Evolutionary conservation across 1,140 invertebrate genomes (phyloP).

Genomic region (Procambarus virginalis): DNA sequence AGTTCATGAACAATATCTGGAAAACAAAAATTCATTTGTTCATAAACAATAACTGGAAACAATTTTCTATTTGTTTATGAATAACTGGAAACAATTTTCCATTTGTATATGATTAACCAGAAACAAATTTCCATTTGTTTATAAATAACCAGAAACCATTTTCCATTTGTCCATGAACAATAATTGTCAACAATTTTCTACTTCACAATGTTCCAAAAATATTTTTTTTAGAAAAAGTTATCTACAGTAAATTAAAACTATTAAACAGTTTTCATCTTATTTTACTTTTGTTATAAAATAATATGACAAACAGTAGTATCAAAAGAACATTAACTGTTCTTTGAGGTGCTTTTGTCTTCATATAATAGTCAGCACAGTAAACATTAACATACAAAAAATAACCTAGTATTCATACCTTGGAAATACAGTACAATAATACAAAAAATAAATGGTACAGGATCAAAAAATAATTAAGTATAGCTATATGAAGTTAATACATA

Average conservation of each 20-base stretch:
- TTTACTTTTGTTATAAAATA: background rate
- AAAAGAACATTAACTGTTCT: background rate
- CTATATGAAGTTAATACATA: constrained; percentile 1
- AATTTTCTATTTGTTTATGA: too few species aligned
- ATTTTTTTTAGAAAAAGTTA: background rate
- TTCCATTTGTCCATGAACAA: too few species aligned
- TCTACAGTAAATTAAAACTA: background rate
- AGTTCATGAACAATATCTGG: too few species aligned
- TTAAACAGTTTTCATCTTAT: background rate
- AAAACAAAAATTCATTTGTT: too few species aligned
- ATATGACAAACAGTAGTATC: background rate
- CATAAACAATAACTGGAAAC: too few species aligned
- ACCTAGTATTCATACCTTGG: background rate
- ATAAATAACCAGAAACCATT: too few species aligned
- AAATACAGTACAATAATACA: background rate
- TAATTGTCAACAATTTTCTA: too few species aligned
- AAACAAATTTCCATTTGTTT: too few species aligned
- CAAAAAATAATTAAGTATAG: background rate
- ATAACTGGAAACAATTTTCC: too few species aligned
- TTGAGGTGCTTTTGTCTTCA: background rate
- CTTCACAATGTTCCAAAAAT: too few species aligned
- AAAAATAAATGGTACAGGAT: background rate
- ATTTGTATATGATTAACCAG: too few species aligned
- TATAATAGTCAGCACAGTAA: background rate
- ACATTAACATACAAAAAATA: background rate